Percentiles rank a stretch among this genome's conserved stretches.
Conservation (phyloP, 2,888 invertebrate genomes). For the Idaea aversata region DNA sequence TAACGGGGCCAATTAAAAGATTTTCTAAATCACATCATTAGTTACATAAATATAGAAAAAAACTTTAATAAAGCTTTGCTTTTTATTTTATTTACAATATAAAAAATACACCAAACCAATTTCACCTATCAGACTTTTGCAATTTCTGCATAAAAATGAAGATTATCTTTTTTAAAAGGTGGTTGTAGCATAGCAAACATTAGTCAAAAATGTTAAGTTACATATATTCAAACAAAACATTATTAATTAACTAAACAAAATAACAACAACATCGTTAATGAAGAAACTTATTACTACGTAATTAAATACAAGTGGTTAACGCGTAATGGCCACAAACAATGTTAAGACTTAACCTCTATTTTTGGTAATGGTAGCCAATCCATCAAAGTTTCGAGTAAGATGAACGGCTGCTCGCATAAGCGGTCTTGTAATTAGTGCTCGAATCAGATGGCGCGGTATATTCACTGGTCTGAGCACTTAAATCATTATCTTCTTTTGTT, state of each 20-base stretch:
- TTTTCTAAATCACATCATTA: not conserved
- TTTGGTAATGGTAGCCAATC: slow-evolving; percentile 9
- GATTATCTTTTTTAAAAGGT: not conserved
- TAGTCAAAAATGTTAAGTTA: slow-evolving; percentile 5
- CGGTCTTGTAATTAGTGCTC: slow-evolving; percentile 55
- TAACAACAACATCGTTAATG: slow-evolving; percentile 17
- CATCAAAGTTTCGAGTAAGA: slow-evolving; percentile 45
- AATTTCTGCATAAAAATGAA: not conserved
- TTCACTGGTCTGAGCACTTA: slow-evolving; percentile 50
- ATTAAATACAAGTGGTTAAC: slow-evolving; percentile 48
- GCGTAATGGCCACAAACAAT: slow-evolving; percentile 40
- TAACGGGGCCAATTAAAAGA: not conserved
- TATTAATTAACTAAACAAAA: slow-evolving; percentile 20
- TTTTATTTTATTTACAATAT: not conserved
- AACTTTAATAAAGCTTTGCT: not conserved
- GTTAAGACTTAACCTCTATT: slow-evolving; percentile 16
- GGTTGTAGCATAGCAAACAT: not conserved
- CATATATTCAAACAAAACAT: slow-evolving; percentile 23
- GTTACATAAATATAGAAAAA: not conserved
- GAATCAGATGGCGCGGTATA: slow-evolving; percentile 56
- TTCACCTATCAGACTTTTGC: not conserved
- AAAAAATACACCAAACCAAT: not conserved
- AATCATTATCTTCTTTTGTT: slow-evolving; percentile 66
- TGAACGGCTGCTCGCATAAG: slow-evolving; percentile 52
- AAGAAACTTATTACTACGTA: slow-evolving; percentile 18